Percentiles rank a stretch among this genome's conserved stretches.
Evolutionary conservation across 64 coral and sea anemone genomes (phyloP).

Genomic region (Anthopleura sola): DNA sequence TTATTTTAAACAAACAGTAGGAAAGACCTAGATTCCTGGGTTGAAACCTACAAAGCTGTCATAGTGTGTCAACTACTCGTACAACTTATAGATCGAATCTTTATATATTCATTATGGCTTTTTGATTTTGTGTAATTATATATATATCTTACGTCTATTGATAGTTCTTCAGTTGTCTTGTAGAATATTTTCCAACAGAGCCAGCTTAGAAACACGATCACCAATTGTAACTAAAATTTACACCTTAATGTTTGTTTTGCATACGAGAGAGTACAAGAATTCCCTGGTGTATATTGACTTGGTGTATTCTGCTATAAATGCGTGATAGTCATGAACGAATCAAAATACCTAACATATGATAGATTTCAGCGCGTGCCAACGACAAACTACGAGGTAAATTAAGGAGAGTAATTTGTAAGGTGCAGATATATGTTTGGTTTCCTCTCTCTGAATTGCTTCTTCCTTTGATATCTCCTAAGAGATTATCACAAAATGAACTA

Average conservation of each 20-base stretch:
- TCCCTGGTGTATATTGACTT: not conserved
- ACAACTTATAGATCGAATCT: not conserved
- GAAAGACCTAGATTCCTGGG: not conserved
- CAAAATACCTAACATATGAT: not conserved
- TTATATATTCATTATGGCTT: not conserved
- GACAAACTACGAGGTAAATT: not conserved
- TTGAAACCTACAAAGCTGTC: not conserved
- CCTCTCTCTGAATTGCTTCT: not conserved
- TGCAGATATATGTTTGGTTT: not conserved
- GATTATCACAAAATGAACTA: constrained; percentile 9
- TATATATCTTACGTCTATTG: not conserved
- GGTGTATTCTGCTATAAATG: not conserved
- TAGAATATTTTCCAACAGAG: not conserved
- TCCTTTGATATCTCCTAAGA: not conserved
- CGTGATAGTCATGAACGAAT: not conserved
- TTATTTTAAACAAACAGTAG: not conserved
- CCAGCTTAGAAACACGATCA: constrained; percentile 6
- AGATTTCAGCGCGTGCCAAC: not conserved
- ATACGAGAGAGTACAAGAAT: not conserved
- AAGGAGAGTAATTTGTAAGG: not conserved
- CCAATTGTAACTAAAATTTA: not conserved
- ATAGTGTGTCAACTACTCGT: not conserved
- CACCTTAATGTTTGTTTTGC: not conserved
- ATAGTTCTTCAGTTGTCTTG: not conserved
- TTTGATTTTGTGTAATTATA: constrained; percentile 2